Evolutionary conservation across 2,113 vertebrate species (phyloP).

Genomic region (Scartelaos histophorus): DNA sequence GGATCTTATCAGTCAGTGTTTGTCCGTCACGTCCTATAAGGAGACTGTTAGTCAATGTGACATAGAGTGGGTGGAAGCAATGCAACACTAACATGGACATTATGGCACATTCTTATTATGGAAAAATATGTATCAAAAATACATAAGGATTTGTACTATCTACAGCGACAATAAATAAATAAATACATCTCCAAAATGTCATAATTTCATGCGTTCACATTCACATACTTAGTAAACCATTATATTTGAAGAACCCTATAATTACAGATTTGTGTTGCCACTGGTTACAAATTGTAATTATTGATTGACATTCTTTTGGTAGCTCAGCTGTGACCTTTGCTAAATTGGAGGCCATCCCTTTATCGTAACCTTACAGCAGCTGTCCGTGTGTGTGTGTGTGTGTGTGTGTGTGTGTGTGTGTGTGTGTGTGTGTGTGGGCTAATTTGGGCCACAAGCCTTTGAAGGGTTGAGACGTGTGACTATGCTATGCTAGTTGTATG

Average conservation of each 20-base stretch:
- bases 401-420: conserved; percentile 23
- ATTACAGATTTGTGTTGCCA: conserved; percentile 16
- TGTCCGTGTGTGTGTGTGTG: conserved; percentile 37
- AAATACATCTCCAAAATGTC: too few relatives aligned
- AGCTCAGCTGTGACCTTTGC: conserved; percentile 46
- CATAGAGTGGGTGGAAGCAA: conserved; percentile 6
- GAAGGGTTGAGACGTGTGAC: conserved; percentile 17
- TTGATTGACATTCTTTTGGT: conserved; percentile 31
- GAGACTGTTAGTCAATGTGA: conserved; percentile 20
- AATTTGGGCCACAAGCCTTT: conserved; percentile 35
- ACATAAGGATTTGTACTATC: too few relatives aligned
- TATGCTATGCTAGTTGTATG: background rate
- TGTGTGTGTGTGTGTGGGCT: conserved; percentile 20
- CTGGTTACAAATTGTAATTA: conserved; percentile 32
- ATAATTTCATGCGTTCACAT: too few relatives aligned
- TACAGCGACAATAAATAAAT: too few relatives aligned
- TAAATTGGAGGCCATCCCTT: conserved; percentile 44
- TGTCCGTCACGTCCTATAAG: conserved; percentile 31
- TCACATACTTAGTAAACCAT: background rate
- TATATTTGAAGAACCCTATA: background rate
- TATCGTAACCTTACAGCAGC: conserved; percentile 44
- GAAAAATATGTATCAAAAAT: background rate
- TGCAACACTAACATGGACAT: background rate
- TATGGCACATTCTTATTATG: background rate
- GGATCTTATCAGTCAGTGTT: conserved; percentile 25